Evolutionary conservation across 2,113 vertebrate species (phyloP).

Genomic region (Tympanuchus pallidicinctus): DNA sequence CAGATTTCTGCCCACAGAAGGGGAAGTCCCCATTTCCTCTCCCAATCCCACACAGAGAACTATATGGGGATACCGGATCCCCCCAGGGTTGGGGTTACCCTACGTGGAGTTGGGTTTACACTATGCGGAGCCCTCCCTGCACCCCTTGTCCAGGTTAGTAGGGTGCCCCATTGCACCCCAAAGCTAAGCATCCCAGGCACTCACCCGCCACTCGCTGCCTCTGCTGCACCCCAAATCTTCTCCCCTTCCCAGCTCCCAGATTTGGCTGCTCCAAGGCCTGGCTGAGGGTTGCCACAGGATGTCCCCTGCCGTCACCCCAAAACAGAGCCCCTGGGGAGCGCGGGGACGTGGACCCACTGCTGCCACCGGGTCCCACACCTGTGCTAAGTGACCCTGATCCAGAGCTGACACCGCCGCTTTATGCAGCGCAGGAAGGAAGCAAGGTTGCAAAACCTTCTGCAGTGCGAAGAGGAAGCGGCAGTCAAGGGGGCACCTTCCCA

Average conservation of each 20-base stretch:
- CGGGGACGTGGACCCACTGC: accelerated
- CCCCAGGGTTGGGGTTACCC: not conserved
- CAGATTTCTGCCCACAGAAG: not conserved
- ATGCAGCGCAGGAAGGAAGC: slow-evolving; percentile 27
- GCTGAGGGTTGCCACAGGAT: accelerated
- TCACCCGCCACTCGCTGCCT: not conserved
- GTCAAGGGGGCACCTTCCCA: not conserved
- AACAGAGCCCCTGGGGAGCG: accelerated
- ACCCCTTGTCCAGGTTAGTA: not conserved
- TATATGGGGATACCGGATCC: not conserved
- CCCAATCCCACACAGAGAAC: not conserved
- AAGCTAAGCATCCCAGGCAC: not conserved
- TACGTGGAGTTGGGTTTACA: not conserved
- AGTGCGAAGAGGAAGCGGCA: slow-evolving; percentile 14
- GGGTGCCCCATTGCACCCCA: not conserved
- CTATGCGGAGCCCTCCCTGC: not conserved
- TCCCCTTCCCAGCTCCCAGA: not conserved
- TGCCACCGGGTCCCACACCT: not conserved
- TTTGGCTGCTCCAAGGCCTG: not conserved
- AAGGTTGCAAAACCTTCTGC: slow-evolving; percentile 47
- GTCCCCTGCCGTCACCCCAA: not conserved
- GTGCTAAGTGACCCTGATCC: accelerated
- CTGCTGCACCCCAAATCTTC: not conserved
- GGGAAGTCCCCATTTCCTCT: not conserved
- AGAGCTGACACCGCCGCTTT: not conserved